Evolutionary conservation across 2,113 vertebrate species (phyloP).

Genomic region (Sinocyclocheilus anophthalmus): DNA sequence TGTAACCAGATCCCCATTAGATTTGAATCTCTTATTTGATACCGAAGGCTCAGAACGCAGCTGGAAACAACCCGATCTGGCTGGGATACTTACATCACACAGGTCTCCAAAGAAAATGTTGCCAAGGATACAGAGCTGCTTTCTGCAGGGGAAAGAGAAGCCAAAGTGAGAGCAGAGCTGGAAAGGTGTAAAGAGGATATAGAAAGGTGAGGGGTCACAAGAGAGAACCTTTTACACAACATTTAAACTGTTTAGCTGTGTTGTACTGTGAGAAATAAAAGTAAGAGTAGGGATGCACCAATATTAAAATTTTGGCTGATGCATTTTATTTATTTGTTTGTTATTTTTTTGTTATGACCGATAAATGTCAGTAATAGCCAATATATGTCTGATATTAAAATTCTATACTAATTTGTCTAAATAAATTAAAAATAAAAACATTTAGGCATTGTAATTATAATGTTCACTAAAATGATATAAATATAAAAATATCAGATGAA

Average conservation of each 20-base stretch:
- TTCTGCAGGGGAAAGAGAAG: slow-evolving; percentile 62
- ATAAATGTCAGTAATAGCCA: background rate
- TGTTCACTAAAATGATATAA: background rate
- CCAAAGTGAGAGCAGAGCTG: slow-evolving; percentile 69
- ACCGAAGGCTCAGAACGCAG: slow-evolving; percentile 72
- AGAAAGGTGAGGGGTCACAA: slow-evolving; percentile 67
- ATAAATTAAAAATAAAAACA: background rate
- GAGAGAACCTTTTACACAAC: background rate
- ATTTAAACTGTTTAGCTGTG: background rate
- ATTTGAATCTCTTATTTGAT: slow-evolving; percentile 36
- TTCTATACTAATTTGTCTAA: background rate
- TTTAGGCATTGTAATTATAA: background rate
- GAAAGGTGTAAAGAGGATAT: slow-evolving; percentile 73
- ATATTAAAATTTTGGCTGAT: background rate
- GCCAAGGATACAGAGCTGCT: slow-evolving; percentile 77
- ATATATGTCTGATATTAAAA: background rate
- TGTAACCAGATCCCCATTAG: background rate
- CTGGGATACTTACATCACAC: slow-evolving; percentile 74
- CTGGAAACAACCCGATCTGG: slow-evolving; percentile 61
- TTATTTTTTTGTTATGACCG: background rate
- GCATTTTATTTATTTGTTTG: background rate
- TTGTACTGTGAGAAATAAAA: slow-evolving; percentile 1
- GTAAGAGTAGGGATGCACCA: background rate
- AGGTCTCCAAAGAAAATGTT: slow-evolving; percentile 73
- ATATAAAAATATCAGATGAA: too few relatives aligned